Percentiles rank a stretch among this genome's conserved stretches.
phyloP scores from a whole-genome alignment of 2,888 invertebrate genomes.

The Allophyes oxyacanthae region DNA sequence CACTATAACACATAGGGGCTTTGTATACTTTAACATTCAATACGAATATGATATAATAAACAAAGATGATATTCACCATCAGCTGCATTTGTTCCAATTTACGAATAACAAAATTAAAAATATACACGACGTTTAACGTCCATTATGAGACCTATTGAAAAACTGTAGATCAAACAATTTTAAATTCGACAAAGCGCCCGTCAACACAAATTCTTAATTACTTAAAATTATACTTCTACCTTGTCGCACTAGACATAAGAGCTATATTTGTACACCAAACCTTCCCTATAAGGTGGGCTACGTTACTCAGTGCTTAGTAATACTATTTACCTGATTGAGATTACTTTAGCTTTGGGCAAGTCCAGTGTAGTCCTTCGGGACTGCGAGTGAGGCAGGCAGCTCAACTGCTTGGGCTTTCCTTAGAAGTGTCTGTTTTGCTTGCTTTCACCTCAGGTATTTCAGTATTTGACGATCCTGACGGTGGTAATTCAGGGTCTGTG shows the following conservation, averaged over 20 bases:
- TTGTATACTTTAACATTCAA: constrained; percentile 34
- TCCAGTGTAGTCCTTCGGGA: constrained; percentile 72
- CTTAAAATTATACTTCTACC: constrained; percentile 56
- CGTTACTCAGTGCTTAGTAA: constrained; percentile 78
- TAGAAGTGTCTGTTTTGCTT: constrained; percentile 66
- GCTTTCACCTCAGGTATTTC: constrained; percentile 67
- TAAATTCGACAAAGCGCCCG: constrained; percentile 54
- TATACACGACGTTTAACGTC: constrained; percentile 51
- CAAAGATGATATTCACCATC: constrained; percentile 26
- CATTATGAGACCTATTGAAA: constrained; percentile 34
- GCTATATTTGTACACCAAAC: constrained; percentile 71
- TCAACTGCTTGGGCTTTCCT: constrained; percentile 80
- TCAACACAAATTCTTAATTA: constrained; percentile 50
- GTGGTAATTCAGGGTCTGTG: constrained; percentile 75
- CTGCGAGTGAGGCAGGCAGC: constrained; percentile 70
- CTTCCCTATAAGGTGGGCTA: constrained; percentile 70
- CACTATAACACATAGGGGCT: constrained; percentile 37
- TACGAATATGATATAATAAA: constrained; percentile 26
- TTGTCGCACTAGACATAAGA: constrained; percentile 57
- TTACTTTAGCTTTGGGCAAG: constrained; percentile 86
- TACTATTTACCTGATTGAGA: constrained; percentile 83
- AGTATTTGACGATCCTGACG: constrained; percentile 74
- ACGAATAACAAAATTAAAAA: constrained; percentile 29
- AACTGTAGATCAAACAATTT: constrained; percentile 41
- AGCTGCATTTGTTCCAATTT: constrained; percentile 39